phyloP scores from a whole-genome alignment of 2,113 vertebrate species.

The Corythaeola cristata region DNA sequence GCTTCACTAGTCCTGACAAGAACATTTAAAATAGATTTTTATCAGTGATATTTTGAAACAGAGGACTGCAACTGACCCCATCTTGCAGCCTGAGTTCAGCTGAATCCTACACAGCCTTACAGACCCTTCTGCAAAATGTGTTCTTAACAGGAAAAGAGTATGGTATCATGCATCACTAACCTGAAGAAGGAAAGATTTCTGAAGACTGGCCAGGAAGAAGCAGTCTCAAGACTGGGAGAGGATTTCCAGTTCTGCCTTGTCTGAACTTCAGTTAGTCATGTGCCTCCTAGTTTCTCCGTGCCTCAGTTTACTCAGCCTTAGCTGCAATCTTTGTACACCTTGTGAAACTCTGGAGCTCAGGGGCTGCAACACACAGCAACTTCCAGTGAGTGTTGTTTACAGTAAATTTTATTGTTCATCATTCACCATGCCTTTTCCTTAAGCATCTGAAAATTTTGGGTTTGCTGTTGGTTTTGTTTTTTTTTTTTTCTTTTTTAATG shows the following conservation, averaged over 20 bases:
- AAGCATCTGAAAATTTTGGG: background rate
- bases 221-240: background rate
- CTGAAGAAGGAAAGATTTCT: background rate
- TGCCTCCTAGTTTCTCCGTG: rapidly evolving
- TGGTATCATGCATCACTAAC: background rate
- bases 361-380: background rate
- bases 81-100: background rate
- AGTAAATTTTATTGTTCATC: background rate
- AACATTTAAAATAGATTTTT: background rate
- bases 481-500: background rate
- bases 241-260: background rate
- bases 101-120: background rate
- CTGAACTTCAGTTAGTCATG: background rate
- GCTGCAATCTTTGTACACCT: background rate
- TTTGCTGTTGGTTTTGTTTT: background rate
- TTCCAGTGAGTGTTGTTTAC: background rate
- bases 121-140: background rate
- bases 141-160: background rate
- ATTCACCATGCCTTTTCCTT: background rate
- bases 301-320: background rate
- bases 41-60: background rate
- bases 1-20: background rate
- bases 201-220: background rate
- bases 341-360: background rate
- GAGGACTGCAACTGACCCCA: background rate